Conservation (phyloP, 2,888 invertebrate species). For the Xanthorhoe designata region DNA sequence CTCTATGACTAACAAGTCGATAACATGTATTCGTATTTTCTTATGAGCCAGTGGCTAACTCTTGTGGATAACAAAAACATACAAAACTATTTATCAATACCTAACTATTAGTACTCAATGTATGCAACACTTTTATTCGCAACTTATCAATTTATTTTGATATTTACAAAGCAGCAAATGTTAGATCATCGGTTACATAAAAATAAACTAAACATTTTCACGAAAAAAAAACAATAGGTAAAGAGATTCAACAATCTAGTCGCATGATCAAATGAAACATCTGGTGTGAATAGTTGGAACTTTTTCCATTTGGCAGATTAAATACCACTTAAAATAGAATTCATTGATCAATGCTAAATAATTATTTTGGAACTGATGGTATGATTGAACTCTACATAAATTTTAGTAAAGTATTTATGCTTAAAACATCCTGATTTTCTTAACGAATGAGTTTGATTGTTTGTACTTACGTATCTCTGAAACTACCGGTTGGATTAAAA, state of each 20-base stretch:
- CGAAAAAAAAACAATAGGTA: neutral
- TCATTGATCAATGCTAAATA: neutral
- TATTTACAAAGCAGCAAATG: neutral
- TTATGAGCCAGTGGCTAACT: no score
- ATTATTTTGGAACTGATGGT: neutral
- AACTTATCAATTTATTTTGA: neutral
- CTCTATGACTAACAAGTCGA: no score
- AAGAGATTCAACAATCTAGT: neutral
- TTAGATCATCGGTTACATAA: neutral
- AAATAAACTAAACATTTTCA: neutral
- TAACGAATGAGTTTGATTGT: no score
- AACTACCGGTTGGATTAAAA: no score
- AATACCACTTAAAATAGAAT: neutral
- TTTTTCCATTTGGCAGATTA: neutral
- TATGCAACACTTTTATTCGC: neutral
- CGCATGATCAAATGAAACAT: conserved; percentile 5
- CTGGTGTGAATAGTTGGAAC: neutral
- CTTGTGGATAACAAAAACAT: neutral
- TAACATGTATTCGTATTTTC: no score
- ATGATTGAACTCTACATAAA: neutral
- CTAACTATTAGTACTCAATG: neutral
- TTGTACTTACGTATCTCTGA: no score
- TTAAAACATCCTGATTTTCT: no score
- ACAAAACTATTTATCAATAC: neutral
- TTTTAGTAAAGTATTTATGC: no score